Conservation (phyloP, 2,888 invertebrate species). For the Auanema freiburgensis region DNA sequence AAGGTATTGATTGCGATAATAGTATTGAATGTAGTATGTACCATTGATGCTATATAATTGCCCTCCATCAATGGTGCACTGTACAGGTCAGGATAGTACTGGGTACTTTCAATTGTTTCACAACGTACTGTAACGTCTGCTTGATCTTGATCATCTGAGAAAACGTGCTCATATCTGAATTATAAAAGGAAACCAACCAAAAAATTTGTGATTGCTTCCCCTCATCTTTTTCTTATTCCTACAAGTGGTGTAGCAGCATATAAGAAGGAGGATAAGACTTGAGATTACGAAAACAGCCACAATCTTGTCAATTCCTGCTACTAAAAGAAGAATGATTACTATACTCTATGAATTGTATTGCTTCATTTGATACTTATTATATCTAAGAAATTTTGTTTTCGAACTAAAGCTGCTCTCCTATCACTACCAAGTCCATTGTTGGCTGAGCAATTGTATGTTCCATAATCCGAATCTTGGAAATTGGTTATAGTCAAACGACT, state of each 20-base stretch:
- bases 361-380: constrained; percentile 28
- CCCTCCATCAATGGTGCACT: constrained; percentile 49
- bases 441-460: constrained; percentile 63
- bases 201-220: background rate
- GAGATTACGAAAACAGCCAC: background rate
- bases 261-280: constrained; percentile 1
- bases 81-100: constrained; percentile 60
- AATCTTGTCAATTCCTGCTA: too few species aligned
- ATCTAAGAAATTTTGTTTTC: constrained; percentile 35
- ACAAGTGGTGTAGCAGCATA: background rate
- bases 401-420: constrained; percentile 25
- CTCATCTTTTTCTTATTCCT: too few species aligned
- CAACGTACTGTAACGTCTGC: constrained; percentile 62
- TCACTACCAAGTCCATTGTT: constrained; percentile 56
- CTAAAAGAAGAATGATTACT: too few species aligned
- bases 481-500: constrained; percentile 54
- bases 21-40: constrained; percentile 12
- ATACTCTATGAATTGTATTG: too few species aligned
- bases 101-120: constrained; percentile 59
- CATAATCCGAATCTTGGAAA: constrained; percentile 54
- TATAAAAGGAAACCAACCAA: background rate
- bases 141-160: constrained; percentile 28
- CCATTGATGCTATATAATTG: constrained; percentile 46
- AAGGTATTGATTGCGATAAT: constrained; percentile 1
- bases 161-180: background rate